These are phyloP conservation scores for Crematogaster levior DNA, from an alignment of 2,888 invertebrate genomes.

Conservation along the genomic window DNA sequence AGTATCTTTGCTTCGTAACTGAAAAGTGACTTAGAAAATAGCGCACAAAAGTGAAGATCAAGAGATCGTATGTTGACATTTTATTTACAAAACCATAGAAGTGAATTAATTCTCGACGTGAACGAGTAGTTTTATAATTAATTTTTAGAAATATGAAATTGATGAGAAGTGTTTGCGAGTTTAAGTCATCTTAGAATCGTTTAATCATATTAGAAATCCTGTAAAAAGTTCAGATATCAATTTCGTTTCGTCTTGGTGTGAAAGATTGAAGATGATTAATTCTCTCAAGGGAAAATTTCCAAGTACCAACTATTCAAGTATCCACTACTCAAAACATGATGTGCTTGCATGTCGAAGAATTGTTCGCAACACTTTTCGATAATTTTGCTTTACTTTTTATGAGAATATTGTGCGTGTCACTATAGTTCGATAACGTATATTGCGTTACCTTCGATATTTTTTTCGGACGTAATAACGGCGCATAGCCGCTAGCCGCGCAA, in stretches of 20 bases:
- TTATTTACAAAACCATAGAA: slow-evolving; percentile 63
- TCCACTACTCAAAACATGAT: background rate
- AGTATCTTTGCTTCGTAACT: slow-evolving; percentile 44
- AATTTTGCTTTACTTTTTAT: slow-evolving; percentile 6
- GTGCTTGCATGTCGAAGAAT: background rate
- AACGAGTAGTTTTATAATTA: slow-evolving; percentile 55
- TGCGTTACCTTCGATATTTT: slow-evolving; percentile 43
- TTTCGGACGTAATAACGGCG: slow-evolving; percentile 62
- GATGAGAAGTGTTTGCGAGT: slow-evolving; percentile 47
- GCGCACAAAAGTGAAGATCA: slow-evolving; percentile 61
- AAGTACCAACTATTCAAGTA: background rate
- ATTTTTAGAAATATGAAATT: slow-evolving; percentile 58
- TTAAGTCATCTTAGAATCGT: slow-evolving; percentile 45
- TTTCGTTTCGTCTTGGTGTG: background rate
- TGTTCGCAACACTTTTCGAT: background rate
- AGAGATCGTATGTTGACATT: slow-evolving; percentile 66
- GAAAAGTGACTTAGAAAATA: no score
- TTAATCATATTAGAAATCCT: slow-evolving; percentile 18
- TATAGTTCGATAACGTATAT: slow-evolving; percentile 40
- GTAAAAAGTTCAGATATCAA: background rate
- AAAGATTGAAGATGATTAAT: background rate
- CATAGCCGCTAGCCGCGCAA: slow-evolving; percentile 49
- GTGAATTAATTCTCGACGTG: slow-evolving; percentile 63
- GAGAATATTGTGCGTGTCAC: slow-evolving; percentile 26
- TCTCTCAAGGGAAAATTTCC: background rate